These are phyloP conservation scores for Zygothrica quintamaculata DNA, from an alignment of 2,888 invertebrate species.

Conservation along the genomic window DNA sequence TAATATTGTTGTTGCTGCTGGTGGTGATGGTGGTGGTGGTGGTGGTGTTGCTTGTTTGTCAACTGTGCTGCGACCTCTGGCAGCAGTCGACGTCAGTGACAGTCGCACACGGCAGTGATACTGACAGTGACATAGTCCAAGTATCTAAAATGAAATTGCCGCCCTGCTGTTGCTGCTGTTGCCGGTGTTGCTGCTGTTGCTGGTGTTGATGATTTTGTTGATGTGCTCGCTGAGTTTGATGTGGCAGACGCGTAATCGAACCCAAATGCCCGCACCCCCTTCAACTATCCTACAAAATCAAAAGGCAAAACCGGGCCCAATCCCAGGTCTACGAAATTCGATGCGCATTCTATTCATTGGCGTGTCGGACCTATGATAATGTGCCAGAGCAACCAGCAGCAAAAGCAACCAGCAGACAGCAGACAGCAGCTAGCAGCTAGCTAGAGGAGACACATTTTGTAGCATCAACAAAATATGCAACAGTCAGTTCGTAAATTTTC, in stretches of 20 bases:
- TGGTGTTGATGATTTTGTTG: slow-evolving; percentile 76
- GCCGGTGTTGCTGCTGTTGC: slow-evolving; percentile 75
- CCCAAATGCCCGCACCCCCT: not conserved
- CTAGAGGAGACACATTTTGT: too few relatives aligned
- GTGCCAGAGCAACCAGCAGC: slow-evolving; percentile 47
- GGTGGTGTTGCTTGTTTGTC: slow-evolving; percentile 84
- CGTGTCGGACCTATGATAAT: slow-evolving; percentile 81
- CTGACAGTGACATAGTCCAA: slow-evolving; percentile 26
- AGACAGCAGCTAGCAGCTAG: slow-evolving; percentile 28
- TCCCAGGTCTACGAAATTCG: slow-evolving; percentile 75
- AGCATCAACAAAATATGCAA: slow-evolving; percentile 65
- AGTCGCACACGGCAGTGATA: slow-evolving; percentile 21
- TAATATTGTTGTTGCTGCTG: slow-evolving; percentile 52
- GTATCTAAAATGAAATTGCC: slow-evolving; percentile 36
- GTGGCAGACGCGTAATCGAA: slow-evolving; percentile 32
- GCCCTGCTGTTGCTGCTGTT: slow-evolving; percentile 60
- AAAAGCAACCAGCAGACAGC: slow-evolving; percentile 40
- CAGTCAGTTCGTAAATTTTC: slow-evolving; percentile 79
- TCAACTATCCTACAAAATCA: slow-evolving; percentile 6
- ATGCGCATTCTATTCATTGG: slow-evolving; percentile 82
- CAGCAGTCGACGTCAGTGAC: slow-evolving; percentile 30
- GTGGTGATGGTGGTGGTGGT: slow-evolving; percentile 83
- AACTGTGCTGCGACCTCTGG: slow-evolving; percentile 71
- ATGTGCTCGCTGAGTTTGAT: slow-evolving; percentile 78
- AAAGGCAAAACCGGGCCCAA: slow-evolving; percentile 41